Evolutionary conservation across 2,888 invertebrate species (phyloP).

Genomic region (Melipona beecheii): DNA sequence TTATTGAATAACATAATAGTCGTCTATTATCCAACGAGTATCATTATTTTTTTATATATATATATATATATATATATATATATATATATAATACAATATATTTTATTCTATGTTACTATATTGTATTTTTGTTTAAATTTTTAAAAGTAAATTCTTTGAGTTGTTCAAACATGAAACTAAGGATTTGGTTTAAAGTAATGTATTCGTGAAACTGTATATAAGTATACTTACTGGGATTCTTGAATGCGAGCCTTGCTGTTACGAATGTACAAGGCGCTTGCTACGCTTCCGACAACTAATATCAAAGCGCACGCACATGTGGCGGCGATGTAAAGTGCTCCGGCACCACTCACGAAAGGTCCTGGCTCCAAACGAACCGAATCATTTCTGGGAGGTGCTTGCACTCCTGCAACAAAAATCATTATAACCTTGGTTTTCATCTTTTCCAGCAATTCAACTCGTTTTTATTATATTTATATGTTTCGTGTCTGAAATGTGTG

Average conservation of each 20-base stretch:
- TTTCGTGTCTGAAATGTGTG: neutral
- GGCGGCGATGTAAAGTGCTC: constrained; percentile 91
- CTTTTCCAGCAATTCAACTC: neutral
- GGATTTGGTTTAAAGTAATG: neutral
- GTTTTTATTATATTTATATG: neutral
- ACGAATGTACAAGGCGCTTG: constrained; percentile 88
- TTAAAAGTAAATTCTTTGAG: neutral
- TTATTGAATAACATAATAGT: too few species aligned
- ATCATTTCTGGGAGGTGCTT: constrained; percentile 88
- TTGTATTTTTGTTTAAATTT: neutral
- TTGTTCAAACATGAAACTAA: neutral
- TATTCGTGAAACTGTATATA: constrained; percentile 3
- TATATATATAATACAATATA: too few species aligned
- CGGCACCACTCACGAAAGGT: constrained; percentile 87
- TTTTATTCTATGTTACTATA: too few species aligned
- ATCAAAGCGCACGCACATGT: constrained; percentile 92
- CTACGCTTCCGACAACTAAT: constrained; percentile 88
- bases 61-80: too few species aligned
- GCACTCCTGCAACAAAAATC: constrained; percentile 77
- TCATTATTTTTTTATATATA: too few species aligned
- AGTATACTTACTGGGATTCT: constrained; percentile 88
- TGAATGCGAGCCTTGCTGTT: constrained; percentile 89
- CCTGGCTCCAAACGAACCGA: constrained; percentile 90
- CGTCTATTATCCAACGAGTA: too few species aligned
- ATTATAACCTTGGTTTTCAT: neutral